These are phyloP conservation scores for Mimas tiliae DNA, from an alignment of 2,888 invertebrate genomes.

Conservation along the genomic window DNA sequence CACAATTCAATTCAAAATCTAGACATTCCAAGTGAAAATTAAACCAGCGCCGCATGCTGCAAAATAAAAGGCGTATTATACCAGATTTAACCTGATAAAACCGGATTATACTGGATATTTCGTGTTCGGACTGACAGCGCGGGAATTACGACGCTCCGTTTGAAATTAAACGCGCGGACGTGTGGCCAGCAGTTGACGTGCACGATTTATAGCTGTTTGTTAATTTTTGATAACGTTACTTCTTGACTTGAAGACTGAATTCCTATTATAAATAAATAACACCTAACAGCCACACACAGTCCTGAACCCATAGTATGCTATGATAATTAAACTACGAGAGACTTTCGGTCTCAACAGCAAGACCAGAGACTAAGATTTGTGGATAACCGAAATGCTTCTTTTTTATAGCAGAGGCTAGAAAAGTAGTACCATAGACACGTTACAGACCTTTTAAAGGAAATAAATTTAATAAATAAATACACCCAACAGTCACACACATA, in stretches of 20 bases:
- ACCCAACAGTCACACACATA: no score
- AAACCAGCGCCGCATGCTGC: slow-evolving; percentile 19
- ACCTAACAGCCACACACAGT: no score
- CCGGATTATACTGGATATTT: slow-evolving; percentile 51
- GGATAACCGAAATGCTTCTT: no score
- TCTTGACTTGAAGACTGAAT: neutral
- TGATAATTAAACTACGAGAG: no score
- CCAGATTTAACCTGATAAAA: slow-evolving; percentile 55
- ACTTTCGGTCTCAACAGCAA: no score
- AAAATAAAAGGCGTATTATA: slow-evolving; percentile 53
- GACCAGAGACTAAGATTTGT: no score
- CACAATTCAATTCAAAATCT: slow-evolving; percentile 28
- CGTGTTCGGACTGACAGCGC: slow-evolving; percentile 40
- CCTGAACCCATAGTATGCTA: no score
- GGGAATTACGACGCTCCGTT: slow-evolving; percentile 24
- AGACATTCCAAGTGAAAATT: slow-evolving; percentile 28
- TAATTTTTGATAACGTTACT: slow-evolving; percentile 3
- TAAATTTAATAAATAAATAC: no score
- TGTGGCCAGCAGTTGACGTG: slow-evolving; percentile 40
- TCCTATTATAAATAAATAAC: no score
- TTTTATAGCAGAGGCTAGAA: no score
- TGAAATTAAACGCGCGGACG: slow-evolving; percentile 30
- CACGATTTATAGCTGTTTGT: slow-evolving; percentile 34
- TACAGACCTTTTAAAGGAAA: no score
- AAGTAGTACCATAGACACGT: no score